phyloP scores from a whole-genome alignment of 2,888 invertebrate genomes.

The Steinernema hermaphroditum region DNA sequence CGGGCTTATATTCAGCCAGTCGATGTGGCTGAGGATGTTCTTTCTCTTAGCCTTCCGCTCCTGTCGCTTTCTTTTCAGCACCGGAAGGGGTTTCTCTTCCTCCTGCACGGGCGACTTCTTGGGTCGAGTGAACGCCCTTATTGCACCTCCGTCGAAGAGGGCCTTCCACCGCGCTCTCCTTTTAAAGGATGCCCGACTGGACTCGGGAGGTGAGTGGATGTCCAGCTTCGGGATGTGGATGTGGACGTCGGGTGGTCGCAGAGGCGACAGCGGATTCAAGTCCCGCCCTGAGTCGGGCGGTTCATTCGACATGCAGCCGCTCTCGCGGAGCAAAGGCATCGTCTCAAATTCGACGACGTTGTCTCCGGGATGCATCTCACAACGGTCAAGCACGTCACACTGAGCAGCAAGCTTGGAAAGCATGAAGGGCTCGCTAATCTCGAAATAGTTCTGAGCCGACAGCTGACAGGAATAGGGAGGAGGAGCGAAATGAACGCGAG shows the following conservation, averaged over 20 bases:
- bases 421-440: constrained; percentile 58
- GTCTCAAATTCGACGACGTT: constrained; percentile 8
- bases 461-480: constrained; percentile 29
- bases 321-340: constrained; percentile 37
- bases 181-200: neutral
- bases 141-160: neutral
- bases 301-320: constrained; percentile 39
- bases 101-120: constrained; percentile 36
- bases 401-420: constrained; percentile 60
- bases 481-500: constrained; percentile 37
- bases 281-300: constrained; percentile 36
- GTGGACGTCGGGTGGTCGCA: constrained; percentile 9
- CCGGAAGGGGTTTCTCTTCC: constrained; percentile 46
- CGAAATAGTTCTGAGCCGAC: constrained; percentile 40
- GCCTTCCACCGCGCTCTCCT: neutral
- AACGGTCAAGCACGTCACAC: constrained; percentile 51
- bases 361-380: constrained; percentile 37
- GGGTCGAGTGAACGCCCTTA: constrained; percentile 30
- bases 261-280: constrained; percentile 24
- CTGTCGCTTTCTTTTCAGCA: constrained; percentile 57
- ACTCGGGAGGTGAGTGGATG: constrained; percentile 18
- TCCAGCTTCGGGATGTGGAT: constrained; percentile 9
- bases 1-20: constrained; percentile 64
- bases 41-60: constrained; percentile 50
- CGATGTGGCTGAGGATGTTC: constrained; percentile 55